These are phyloP conservation scores for Neotoxoptera formosana DNA, from an alignment of 1,140 invertebrate species.

Conservation along the genomic window DNA sequence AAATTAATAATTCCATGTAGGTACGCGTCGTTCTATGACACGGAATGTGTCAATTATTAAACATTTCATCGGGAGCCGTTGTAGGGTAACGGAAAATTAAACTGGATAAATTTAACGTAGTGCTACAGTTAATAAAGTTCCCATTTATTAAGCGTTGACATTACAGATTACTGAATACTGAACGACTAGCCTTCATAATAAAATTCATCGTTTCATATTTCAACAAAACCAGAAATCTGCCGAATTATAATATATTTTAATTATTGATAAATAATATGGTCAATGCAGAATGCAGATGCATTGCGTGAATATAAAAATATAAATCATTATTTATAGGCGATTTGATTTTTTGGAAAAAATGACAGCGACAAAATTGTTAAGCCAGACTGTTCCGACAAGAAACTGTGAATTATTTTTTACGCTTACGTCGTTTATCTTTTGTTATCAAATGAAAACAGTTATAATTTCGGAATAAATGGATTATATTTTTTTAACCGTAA, in stretches of 20 bases:
- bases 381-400: not conserved
- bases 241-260: not conserved
- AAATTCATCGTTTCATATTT: not conserved
- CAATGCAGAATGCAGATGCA: not conserved
- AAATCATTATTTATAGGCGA: not conserved
- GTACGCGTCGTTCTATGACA: not conserved
- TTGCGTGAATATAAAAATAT: not conserved
- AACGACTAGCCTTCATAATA: not conserved
- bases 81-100: not conserved
- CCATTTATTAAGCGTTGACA: not conserved
- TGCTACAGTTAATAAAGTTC: not conserved
- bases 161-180: not conserved
- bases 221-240: not conserved
- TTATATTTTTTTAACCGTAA: not conserved
- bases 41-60: not conserved
- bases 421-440: not conserved
- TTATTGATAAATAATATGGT: not conserved
- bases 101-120: not conserved
- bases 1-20: not conserved
- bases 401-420: not conserved
- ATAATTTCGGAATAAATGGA: not conserved
- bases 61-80: not conserved
- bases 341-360: not conserved
- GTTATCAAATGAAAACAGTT: not conserved
- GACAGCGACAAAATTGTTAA: not conserved